Evolutionary conservation across 1,140 invertebrate genomes (phyloP).

Genomic region (Akabosia matsudoensis): DNA sequence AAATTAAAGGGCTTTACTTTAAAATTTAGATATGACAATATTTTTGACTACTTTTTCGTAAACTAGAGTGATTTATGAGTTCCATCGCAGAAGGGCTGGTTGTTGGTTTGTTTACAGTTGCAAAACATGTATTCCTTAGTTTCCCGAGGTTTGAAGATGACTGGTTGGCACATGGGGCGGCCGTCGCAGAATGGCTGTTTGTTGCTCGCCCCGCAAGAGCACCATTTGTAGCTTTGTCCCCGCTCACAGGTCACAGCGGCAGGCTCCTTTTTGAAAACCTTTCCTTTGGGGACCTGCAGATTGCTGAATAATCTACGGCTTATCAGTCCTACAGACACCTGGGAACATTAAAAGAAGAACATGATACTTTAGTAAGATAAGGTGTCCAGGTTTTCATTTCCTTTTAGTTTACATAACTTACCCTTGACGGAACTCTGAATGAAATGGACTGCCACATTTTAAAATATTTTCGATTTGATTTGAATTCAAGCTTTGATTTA

Average conservation of each 20-base stretch:
- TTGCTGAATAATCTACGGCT: not conserved
- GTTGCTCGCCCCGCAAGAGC: not conserved
- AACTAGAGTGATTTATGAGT: conserved; percentile 66
- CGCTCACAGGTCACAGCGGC: not conserved
- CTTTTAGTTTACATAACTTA: too few species aligned
- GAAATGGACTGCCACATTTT: too few species aligned
- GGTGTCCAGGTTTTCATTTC: too few species aligned
- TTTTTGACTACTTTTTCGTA: not conserved
- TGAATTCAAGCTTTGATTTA: too few species aligned
- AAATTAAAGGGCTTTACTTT: too few species aligned
- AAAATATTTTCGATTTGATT: too few species aligned
- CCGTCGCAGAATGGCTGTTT: conserved; percentile 85
- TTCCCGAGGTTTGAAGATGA: conserved; percentile 77
- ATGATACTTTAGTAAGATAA: too few species aligned
- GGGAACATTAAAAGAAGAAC: too few species aligned
- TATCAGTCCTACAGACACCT: too few species aligned
- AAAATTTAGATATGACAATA: not conserved
- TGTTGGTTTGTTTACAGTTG: conserved; percentile 93
- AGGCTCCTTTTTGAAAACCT: not conserved
- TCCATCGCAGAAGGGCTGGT: conserved; percentile 95
- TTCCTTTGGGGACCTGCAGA: not conserved
- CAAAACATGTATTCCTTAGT: conserved; percentile 94
- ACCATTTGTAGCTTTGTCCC: not conserved
- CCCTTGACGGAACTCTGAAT: too few species aligned
- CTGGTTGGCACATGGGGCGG: conserved; percentile 61